phyloP scores from a whole-genome alignment of 2,113 vertebrate genomes.

The Pteronura brasiliensis region DNA sequence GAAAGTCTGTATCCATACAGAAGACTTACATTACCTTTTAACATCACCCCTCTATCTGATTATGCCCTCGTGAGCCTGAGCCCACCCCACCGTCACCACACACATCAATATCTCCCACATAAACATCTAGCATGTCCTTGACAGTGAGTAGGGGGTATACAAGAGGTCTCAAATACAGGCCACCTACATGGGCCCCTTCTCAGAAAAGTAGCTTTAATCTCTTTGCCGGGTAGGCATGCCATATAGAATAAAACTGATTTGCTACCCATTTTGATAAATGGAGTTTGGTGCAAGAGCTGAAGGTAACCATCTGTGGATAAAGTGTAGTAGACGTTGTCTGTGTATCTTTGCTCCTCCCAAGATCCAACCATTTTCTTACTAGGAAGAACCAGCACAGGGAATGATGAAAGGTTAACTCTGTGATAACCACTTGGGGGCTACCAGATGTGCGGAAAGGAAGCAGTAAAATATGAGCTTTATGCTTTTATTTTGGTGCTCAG shows the following conservation, averaged over 20 bases:
- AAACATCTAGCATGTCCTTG: not conserved
- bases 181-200: not conserved
- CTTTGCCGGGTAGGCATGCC: not conserved
- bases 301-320: not conserved
- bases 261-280: not conserved
- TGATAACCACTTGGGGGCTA: not conserved
- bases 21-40: not conserved
- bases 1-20: not conserved
- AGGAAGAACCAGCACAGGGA: not conserved
- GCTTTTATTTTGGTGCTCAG: not conserved
- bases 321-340: not conserved
- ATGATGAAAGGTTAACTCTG: not conserved
- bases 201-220: not conserved
- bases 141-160: not conserved
- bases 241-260: not conserved
- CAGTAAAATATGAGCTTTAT: not conserved
- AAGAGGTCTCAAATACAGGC: not conserved
- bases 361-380: not conserved
- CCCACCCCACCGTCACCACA: too few relatives aligned
- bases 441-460: not conserved
- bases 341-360: not conserved
- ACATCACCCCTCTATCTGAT: not conserved
- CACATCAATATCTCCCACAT: not conserved
- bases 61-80: rapidly evolving
- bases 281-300: not conserved